Evolutionary conservation across 2,888 invertebrate genomes (phyloP), one percentile per base, ranked within the genome.

Genomic region (Scrobipalpa atriplicella): DNA sequence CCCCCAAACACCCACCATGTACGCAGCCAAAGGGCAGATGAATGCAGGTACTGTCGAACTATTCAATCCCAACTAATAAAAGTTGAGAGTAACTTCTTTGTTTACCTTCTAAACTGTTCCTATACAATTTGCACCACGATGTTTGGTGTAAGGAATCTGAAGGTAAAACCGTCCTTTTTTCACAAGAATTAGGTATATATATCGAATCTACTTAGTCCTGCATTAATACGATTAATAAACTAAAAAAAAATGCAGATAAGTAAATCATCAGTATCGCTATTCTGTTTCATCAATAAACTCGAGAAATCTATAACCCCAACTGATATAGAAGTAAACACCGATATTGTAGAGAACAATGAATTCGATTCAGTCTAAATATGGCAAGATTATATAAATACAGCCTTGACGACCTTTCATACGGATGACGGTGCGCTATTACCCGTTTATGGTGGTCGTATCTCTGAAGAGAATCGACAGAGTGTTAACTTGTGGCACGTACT

Each of bases 331-430:
- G n/a, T 11, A 54, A 43, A 10, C 43, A 43, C 2, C 21, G 11
- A 16, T 54, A 16, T 16, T 16, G 21, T 9, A 54, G 9, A 54
- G 11, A 18, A 54, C 54, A 54, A 54, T 54, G 16, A 21, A 52
- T 8, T 8, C 54, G 11, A 54, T 54, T 21, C 21, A 19, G 21
- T 54, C 54, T 54, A 21, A 54, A 54, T 54, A 54, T 19, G 54
- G 54, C 21, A 10, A n/a, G 18, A 39, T 61, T 19, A 41, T 62
- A 43, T 41, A 62, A 19, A 19, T 21, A 7, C 36, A 63, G 39
- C 62, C 62, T 63, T 63, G 62, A 63, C 39, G 62, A 63, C 62
- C 62, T 63, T 63, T 63, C 51, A 51, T 63, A 36, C 21, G 19
- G 6, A 62, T 62, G 62, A 43, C 62, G 18, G 11, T 16, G 41